phyloP scores from a whole-genome alignment of 2,113 vertebrate genomes.

The Pangasianodon hypophthalmus region DNA sequence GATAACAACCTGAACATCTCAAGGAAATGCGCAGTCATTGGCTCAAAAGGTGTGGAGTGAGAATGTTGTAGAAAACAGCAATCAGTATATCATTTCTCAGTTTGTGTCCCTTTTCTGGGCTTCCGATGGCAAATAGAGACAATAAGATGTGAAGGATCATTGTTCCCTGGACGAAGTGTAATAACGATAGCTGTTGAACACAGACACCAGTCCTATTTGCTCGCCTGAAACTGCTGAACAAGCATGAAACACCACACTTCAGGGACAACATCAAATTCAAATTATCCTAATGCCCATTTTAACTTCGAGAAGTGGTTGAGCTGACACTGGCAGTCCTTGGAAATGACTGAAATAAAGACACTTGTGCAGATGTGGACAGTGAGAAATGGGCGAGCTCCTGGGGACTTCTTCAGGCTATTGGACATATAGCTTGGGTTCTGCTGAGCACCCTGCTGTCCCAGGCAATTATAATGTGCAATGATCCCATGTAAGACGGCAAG shows the following conservation, averaged over 20 bases:
- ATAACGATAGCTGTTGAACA: not conserved
- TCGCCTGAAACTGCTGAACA: conserved; percentile 11
- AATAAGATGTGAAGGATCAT: not conserved
- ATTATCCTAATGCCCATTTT: conserved; percentile 26
- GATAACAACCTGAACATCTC: conserved; percentile 26
- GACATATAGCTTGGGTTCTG: conserved; percentile 51
- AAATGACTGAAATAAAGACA: conserved; percentile 30
- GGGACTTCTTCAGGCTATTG: conserved; percentile 60
- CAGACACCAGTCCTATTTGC: not conserved
- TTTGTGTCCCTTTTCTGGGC: not conserved
- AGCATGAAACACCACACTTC: conserved; percentile 22
- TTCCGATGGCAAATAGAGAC: not conserved
- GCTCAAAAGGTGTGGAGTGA: conserved; percentile 15
- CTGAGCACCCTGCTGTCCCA: conserved; percentile 60
- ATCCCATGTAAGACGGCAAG: conserved; percentile 60
- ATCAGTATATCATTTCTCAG: not conserved
- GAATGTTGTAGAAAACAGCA: conserved; percentile 35
- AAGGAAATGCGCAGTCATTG: conserved; percentile 1
- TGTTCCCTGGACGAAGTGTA: not conserved
- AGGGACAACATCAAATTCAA: conserved; percentile 23
- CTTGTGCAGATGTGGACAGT: not conserved
- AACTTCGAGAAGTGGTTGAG: conserved; percentile 1
- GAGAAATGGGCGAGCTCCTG: not conserved
- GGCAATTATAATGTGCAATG: conserved; percentile 71
- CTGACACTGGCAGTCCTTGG: conserved; percentile 15